Base-by-base conservation (phyloP, 2,797 vertebrate genomes). In the Siniperca scherzeri region DNA sequence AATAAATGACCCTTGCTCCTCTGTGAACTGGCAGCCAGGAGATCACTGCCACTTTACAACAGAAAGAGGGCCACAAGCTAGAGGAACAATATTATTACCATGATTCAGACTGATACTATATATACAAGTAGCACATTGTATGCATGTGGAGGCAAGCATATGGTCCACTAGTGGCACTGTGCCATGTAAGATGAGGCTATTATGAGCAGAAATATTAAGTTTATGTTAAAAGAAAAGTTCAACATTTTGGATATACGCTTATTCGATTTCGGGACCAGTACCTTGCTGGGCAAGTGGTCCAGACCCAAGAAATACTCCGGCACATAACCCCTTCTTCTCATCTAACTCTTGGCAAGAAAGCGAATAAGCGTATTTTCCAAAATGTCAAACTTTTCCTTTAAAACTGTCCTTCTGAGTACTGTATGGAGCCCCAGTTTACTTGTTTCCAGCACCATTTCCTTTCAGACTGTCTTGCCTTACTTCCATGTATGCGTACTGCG, bases 1-100 rank as follows among this genome's bases (percentile, higher is more conserved):
- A 77, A 48, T 84, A 81, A 89, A 87, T 81, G 70, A 90, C 40
- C 78, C 25, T 25, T 75, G 64, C 59, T 74, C 80, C 17, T 50
- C 25, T 57, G 56, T 71, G 55, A 81, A 78, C 81, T 30, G 46
- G 38, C 38, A 81, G 82, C 68, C 72, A 77, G 74, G 61, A 83
- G 85, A 83, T 84, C 80, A 80, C 55, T 8, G 76, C 62, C 84
- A 16, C 59, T 69, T 81, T 74, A 78, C 14, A 7, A 68, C 70
- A 42, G 61, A 80, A 55, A 76, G 60, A 74, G 4, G 50, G 42
- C 77, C 44, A 48, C 60, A 60, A 80, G 81, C 42, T n/a, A 52
- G 48, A 55, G 40, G 40, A 61, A 69, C 46, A 10, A 59, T 19
- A 65, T 44, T 33, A 16, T 42, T 12, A 61, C 27, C 8, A 59